Base-by-base conservation (phyloP, 2,888 invertebrate species). In the Biston betularia region DNA sequence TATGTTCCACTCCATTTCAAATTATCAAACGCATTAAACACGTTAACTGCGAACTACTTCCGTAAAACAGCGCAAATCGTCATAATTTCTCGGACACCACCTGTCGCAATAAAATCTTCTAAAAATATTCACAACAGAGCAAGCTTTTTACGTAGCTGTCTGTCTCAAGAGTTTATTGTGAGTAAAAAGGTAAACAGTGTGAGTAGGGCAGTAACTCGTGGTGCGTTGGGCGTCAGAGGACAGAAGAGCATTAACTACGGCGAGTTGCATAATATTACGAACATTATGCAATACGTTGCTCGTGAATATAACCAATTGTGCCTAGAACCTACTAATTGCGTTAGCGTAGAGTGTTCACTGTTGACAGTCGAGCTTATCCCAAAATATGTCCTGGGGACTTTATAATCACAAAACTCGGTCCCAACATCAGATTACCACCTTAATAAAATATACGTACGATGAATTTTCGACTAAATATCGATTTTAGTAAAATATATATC, bases 131-230 rank as follows among this genome's bases (percentile, higher is more conserved):
- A 50, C 62, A 55, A 48, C 24, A 56, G 53, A 54, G 55, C 67
- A 56, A 69, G 77, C 78, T 78, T 79, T 79, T 73, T 75, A 75
- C 75, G 72, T 74, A 82, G 75, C 74, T 80, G 83, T 81, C 82
- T 65, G 63, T 42, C 40, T 65, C 74, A 66, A 65, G 72, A 75
- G 77, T 79, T 82, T 77, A 82, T 76, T 70, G 75, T 71, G 64
- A 63, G 55, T 60, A 53, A 50, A 42, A 57, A 66, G 15, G 35
- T 58, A 65, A 64, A 69, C 70, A 63, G 74, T 15, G 53, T 38
- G 72, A 53, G 58, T 11, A 55, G 55, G 50, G 57, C 68, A 59
- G 71, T 78, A 77, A 74, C 61, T 79, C 73, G 14, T 60, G 44
- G 24, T 54, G 57, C 50, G 45, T 68, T 7, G n/a, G 53, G 64